Conservation (phyloP, 2,888 invertebrate genomes). For the Rugalucina vietnamica region DNA sequence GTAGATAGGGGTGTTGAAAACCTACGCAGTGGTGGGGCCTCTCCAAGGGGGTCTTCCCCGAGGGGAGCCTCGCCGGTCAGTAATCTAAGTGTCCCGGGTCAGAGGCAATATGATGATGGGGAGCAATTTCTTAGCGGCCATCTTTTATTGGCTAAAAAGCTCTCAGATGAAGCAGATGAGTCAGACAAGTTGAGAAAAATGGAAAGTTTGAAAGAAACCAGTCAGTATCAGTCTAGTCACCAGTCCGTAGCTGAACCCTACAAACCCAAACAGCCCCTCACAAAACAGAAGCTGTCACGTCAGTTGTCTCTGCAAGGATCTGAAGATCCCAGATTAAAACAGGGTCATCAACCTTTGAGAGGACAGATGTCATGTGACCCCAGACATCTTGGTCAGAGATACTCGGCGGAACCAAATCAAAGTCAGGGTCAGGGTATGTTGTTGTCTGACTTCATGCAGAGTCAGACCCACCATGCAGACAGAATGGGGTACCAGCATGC, state of each 20-base stretch:
- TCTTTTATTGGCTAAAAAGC: conserved; percentile 83
- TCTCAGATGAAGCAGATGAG: conserved; percentile 84
- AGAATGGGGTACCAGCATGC: background rate
- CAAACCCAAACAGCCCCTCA: conserved; percentile 23
- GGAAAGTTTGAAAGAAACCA: conserved; percentile 88
- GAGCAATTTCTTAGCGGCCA: conserved; percentile 80
- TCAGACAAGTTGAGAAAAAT: conserved; percentile 62
- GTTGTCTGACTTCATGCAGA: conserved; percentile 49
- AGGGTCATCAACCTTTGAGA: conserved; percentile 34
- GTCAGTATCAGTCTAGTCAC: background rate
- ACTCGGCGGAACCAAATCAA: background rate
- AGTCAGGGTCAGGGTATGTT: conserved; percentile 14
- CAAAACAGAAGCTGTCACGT: conserved; percentile 56
- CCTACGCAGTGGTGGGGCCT: conserved; percentile 26
- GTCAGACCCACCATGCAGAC: conserved; percentile 21
- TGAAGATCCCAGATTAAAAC: conserved; percentile 89
- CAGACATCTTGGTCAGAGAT: conserved; percentile 7
- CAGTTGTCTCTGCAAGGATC: conserved; percentile 88
- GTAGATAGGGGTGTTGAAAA: background rate
- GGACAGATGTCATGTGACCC: conserved; percentile 61
- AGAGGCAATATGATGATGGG: conserved; percentile 39
- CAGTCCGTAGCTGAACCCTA: background rate
- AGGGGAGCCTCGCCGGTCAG: conserved; percentile 38
- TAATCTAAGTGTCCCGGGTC: conserved; percentile 46
- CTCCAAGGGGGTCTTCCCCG: conserved; percentile 31